These are phyloP conservation scores for Pocillopora verrucosa DNA, from an alignment of 64 coral and sea anemone genomes.

Conservation along the genomic window DNA sequence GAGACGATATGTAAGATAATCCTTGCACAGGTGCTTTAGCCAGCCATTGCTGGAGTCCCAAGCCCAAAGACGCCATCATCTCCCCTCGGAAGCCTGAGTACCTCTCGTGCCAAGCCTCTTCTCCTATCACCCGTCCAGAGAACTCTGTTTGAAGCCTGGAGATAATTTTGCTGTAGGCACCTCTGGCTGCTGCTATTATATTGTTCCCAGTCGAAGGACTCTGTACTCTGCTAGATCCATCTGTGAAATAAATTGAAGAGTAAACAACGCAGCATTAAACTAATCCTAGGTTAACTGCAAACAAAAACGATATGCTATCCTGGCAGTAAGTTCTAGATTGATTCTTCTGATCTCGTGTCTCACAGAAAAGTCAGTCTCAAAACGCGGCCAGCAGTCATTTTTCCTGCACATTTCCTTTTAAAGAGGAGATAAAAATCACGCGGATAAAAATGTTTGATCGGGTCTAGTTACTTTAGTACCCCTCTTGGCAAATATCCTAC, in stretches of 20 bases:
- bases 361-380: too few species aligned
- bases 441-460: too few species aligned
- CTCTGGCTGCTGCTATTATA: constrained; percentile 74
- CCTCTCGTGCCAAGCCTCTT: constrained; percentile 76
- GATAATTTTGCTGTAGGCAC: constrained; percentile 77
- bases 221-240: not conserved
- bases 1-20: constrained; percentile 67
- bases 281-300: not conserved
- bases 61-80: constrained; percentile 68
- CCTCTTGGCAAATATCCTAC: not conserved
- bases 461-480: not conserved
- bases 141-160: constrained; percentile 88
- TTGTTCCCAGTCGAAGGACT: constrained; percentile 11
- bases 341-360: too few species aligned
- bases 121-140: constrained; percentile 38
- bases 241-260: not conserved
- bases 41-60: constrained; percentile 80
- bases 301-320: not conserved
- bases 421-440: too few species aligned
- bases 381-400: too few species aligned
- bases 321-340: too few species aligned
- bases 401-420: too few species aligned
- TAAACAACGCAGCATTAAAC: not conserved
- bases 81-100: constrained; percentile 71
- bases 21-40: not conserved